These are phyloP conservation scores for Chondrosia reniformis DNA, from an alignment of 37 sponge, comb jelly and placozoan genomes.

Conservation along the genomic window DNA sequence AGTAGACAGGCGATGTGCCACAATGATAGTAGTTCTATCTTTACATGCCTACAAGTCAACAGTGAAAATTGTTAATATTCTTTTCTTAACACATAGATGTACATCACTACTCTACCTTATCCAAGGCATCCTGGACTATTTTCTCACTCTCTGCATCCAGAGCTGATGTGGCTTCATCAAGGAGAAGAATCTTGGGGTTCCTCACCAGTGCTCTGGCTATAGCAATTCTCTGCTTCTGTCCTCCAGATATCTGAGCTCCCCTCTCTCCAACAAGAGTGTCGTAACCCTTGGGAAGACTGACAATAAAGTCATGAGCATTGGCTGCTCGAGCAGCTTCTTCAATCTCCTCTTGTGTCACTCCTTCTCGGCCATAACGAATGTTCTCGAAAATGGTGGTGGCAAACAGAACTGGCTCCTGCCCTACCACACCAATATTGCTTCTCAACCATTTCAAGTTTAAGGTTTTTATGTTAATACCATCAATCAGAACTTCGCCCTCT, in stretches of 20 bases:
- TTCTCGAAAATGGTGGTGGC: constrained; percentile 92
- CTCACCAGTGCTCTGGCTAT: constrained; percentile 87
- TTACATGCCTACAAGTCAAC: constrained; percentile 59
- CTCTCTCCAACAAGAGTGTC: constrained; percentile 76
- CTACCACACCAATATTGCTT: constrained; percentile 82
- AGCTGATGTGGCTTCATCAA: constrained; percentile 94
- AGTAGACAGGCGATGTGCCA: constrained; percentile 92
- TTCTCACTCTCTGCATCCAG: constrained; percentile 88
- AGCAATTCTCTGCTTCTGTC: constrained; percentile 93
- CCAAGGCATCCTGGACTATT: constrained; percentile 86
- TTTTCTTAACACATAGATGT: too few species aligned
- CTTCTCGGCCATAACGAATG: constrained; percentile 69
- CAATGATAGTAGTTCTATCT: constrained; percentile 84
- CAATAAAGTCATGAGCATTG: constrained; percentile 83
- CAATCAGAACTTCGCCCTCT: constrained; percentile 50
- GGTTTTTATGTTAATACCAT: constrained; percentile 63
- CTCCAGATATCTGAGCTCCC: constrained; percentile 83
- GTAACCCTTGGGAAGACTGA: constrained; percentile 70
- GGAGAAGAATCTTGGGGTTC: constrained; percentile 83
- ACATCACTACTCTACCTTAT: constrained; percentile 36
- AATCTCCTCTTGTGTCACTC: constrained; percentile 79
- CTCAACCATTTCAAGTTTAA: constrained; percentile 86
- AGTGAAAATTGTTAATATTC: too few species aligned
- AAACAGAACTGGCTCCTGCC: constrained; percentile 92
- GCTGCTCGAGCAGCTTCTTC: constrained; percentile 82